phyloP scores from a whole-genome alignment of 2,113 vertebrate species.

The Amblyopsis rosae region DNA sequence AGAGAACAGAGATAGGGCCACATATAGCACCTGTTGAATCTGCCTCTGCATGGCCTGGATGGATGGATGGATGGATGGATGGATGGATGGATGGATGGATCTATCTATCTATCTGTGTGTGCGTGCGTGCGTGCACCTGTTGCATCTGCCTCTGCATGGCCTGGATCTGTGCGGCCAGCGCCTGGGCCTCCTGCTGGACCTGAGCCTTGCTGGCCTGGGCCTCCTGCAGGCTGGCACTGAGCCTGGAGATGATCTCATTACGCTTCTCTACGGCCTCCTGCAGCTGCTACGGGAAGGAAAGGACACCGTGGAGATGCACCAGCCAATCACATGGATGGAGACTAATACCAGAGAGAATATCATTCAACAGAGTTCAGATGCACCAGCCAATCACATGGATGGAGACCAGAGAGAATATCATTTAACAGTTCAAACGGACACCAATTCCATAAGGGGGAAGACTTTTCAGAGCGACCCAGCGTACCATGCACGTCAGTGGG shows the following conservation, averaged over 20 bases:
- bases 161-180: constrained; percentile 73
- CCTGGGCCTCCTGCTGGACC: constrained; percentile 76
- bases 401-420: neutral
- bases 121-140: constrained; percentile 63
- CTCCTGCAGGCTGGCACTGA: constrained; percentile 79
- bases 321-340: neutral
- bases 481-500: no score
- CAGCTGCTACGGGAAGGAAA: constrained; percentile 66
- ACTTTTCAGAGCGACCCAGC: no score
- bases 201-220: constrained; percentile 70
- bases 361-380: no score
- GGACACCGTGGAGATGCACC: neutral
- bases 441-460: no score
- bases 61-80: no score
- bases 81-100: no score
- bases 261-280: constrained; percentile 78
- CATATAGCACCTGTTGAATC: no score
- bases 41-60: no score
- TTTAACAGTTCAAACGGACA: no score
- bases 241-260: constrained; percentile 80
- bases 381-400: no score
- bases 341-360: neutral
- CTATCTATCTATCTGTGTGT: no score
- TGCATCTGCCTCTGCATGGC: constrained; percentile 81
- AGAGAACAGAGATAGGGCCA: no score